Evolutionary conservation across 2,888 invertebrate species (phyloP).

Genomic region (Diabrotica balteata): DNA sequence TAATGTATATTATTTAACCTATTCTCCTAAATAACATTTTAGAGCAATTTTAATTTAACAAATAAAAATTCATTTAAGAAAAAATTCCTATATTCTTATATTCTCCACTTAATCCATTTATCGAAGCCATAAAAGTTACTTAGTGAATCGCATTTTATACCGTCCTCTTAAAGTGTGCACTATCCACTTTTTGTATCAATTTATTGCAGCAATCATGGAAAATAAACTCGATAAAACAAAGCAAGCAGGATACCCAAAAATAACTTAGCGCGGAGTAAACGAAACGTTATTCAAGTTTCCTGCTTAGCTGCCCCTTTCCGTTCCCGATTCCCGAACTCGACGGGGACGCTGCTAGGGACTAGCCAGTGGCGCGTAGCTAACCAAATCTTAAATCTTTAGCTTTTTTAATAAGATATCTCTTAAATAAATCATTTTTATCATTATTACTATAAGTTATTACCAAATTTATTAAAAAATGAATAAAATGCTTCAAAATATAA

Average conservation of each 20-base stretch:
- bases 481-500: too few species aligned
- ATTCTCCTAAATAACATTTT: too few species aligned
- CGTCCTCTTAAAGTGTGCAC: constrained; percentile 12
- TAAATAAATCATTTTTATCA: too few species aligned
- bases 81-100: too few species aligned
- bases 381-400: too few species aligned
- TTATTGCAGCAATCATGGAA: constrained; percentile 30
- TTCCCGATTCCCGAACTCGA: constrained; percentile 19
- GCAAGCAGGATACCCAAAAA: constrained; percentile 28
- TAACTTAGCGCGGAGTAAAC: constrained; percentile 27
- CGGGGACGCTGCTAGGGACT: constrained; percentile 11
- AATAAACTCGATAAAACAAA: constrained; percentile 31
- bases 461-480: too few species aligned
- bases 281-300: constrained; percentile 36
- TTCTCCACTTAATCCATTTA: too few species aligned
- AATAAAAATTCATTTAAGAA: too few species aligned
- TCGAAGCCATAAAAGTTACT: constrained; percentile 1
- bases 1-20: too few species aligned
- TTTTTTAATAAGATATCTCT: too few species aligned
- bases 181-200: constrained; percentile 27
- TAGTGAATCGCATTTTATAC: constrained; percentile 15
- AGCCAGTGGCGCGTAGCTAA: constrained; percentile 2
- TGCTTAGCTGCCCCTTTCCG: constrained; percentile 41
- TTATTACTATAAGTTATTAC: too few species aligned
- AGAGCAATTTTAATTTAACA: too few species aligned